Conservation (phyloP, 1,140 invertebrate genomes). For the Propsilocerus akamusi region DNA sequence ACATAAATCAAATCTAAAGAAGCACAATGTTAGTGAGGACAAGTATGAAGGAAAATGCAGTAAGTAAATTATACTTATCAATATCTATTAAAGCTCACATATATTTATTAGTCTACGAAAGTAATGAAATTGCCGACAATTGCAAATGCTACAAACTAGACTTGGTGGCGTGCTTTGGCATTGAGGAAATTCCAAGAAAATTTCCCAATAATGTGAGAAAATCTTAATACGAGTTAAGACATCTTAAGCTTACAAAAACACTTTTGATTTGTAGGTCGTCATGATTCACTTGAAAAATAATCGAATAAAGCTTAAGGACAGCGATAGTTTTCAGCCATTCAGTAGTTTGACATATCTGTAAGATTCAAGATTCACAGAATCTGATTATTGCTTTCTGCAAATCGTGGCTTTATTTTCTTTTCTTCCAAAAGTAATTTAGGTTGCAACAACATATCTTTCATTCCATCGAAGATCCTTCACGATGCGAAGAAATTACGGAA, state of each 20-base stretch:
- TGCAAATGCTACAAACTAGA: not conserved
- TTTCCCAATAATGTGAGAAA: not conserved
- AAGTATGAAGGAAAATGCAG: not conserved
- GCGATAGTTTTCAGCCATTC: too few relatives aligned
- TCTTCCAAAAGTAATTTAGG: too few relatives aligned
- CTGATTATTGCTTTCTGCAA: too few relatives aligned
- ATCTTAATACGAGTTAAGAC: not conserved
- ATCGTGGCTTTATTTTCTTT: too few relatives aligned
- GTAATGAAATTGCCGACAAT: not conserved
- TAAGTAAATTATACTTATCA: not conserved
- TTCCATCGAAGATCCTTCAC: too few relatives aligned
- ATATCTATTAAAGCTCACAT: not conserved
- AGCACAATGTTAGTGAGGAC: not conserved
- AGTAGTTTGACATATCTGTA: too few relatives aligned
- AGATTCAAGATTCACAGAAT: too few relatives aligned
- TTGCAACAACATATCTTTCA: too few relatives aligned
- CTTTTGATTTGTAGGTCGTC: slow-evolving; percentile 2
- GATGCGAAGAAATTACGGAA: too few relatives aligned
- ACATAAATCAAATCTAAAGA: not conserved
- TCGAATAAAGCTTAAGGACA: slow-evolving; percentile 17
- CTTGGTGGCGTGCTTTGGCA: not conserved
- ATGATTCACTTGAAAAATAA: slow-evolving; percentile 16
- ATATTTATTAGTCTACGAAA: not conserved
- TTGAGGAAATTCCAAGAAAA: not conserved
- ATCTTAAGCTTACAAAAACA: not conserved